Percentiles rank a stretch among this genome's conserved stretches.
Conservation (phyloP, 2,797 vertebrate species). For the Enteromius unitaeniatus region DNA sequence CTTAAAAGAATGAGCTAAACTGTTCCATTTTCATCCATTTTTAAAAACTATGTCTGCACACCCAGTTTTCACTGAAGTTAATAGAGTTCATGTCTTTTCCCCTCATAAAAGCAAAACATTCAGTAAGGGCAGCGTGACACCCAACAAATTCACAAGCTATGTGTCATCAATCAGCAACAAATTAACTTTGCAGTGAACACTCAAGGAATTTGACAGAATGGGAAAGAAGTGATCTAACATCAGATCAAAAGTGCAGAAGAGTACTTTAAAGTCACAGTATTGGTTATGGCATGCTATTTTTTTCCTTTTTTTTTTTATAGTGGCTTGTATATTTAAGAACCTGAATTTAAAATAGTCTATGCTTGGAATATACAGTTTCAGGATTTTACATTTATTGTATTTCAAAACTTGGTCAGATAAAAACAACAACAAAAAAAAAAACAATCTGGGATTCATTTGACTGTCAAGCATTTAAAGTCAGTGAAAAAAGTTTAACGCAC, state of each 20-base stretch:
- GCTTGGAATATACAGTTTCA: neutral
- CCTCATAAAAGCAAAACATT: slow-evolving; percentile 6
- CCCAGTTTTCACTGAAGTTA: neutral
- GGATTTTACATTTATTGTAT: neutral
- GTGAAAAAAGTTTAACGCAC: neutral
- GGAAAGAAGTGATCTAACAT: neutral
- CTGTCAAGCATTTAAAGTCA: neutral
- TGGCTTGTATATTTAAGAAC: neutral
- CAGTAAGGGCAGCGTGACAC: neutral
- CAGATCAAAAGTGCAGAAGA: neutral
- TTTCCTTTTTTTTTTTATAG: neutral
- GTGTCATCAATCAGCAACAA: slow-evolving; percentile 10
- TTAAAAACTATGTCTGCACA: neutral
- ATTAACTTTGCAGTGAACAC: neutral
- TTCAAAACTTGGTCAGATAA: no score
- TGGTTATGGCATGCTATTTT: neutral
- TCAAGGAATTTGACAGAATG: neutral
- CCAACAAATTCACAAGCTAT: neutral
- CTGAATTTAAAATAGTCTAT: neutral
- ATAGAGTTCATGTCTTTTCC: neutral
- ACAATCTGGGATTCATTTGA: neutral
- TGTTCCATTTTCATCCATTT: neutral
- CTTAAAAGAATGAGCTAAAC: neutral
- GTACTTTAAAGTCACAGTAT: neutral
- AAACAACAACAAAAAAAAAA: neutral